Base-by-base conservation (phyloP, 2,113 vertebrate genomes). In the Fulica atra region DNA sequence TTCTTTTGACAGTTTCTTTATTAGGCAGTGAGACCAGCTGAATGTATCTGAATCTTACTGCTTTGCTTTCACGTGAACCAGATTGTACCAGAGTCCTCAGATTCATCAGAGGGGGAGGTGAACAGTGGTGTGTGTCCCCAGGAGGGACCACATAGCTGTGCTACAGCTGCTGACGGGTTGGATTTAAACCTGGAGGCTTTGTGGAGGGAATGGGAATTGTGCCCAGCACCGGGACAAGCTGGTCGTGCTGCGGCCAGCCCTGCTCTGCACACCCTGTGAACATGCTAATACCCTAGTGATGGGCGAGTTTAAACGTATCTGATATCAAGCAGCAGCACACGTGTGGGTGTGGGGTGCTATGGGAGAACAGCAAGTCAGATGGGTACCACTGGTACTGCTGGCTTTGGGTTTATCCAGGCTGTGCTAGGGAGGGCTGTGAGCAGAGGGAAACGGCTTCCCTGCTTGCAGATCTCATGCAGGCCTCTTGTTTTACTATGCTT, bases 1-100 rank as follows among this genome's bases (percentile, higher is more conserved):
- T 86, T 82, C 79, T 92, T 96, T 84, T 86, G 95, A 61, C 92
- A 96, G 76, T n/a, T n/a, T n/a, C n/a, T 94, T 95, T 94, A 70
- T 95, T 87, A 93, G 72, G 53, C 86, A 83, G 77, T 0, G 10
- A 81, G 78, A 73, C 57, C 86, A 92, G 60, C 76, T 83, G 81
- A 95, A 81, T 1, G 9, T 54, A 11, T 78, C 69, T 68, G 68
- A 92, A 86, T 91, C 78, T 79, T 76, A 54, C 72, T 48, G 70
- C 53, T 95, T 70, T 2, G 0, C 83, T 88, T 92, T 80, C 2
- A 7, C 16, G 2, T 70, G 71, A 64, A 56, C 51, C 66, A 79
- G 56, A 56, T 50, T 90, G 71, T 2, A 2, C 10, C 38, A 33
- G 85, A 93, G 64, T 42, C 63, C 50, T 74, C 40, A 50, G 63